Percentiles rank a stretch among this genome's conserved stretches.
These are phyloP conservation scores for Melanerpes formicivorus DNA, from an alignment of 2,113 vertebrate genomes.

Conservation along the genomic window DNA sequence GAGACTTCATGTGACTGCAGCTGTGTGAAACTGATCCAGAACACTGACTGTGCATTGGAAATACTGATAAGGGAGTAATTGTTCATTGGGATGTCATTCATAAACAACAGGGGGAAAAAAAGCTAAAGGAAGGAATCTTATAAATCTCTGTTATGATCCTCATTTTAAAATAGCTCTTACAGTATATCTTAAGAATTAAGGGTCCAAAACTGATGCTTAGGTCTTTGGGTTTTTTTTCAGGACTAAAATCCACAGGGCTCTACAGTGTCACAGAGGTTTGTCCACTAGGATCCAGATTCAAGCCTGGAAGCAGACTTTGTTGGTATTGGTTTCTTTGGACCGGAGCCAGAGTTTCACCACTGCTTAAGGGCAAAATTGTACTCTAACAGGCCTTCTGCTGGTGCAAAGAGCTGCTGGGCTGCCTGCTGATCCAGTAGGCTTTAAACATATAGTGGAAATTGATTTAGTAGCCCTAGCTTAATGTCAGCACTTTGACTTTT, in stretches of 20 bases:
- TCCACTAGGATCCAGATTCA: neutral
- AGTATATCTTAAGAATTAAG: neutral
- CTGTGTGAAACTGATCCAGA: neutral
- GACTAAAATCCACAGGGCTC: neutral
- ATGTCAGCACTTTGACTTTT: neutral
- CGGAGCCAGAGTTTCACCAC: neutral
- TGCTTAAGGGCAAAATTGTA: neutral
- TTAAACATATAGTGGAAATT: neutral
- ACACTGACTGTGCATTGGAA: neutral
- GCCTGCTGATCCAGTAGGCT: neutral
- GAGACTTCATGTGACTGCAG: neutral
- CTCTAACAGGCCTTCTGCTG: neutral
- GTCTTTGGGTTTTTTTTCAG: neutral
- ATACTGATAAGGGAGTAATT: neutral
- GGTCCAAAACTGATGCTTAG: neutral
- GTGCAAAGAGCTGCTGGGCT: neutral
- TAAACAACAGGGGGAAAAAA: neutral
- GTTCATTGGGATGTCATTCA: neutral
- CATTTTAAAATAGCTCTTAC: neutral
- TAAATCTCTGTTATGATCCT: neutral
- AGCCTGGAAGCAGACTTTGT: constrained; percentile 12
- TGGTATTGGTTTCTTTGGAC: neutral
- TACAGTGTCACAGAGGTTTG: neutral
- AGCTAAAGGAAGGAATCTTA: neutral
- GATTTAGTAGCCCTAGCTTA: neutral